Conservation (phyloP, 2,888 invertebrate species). For the Sepiola atlantica region DNA sequence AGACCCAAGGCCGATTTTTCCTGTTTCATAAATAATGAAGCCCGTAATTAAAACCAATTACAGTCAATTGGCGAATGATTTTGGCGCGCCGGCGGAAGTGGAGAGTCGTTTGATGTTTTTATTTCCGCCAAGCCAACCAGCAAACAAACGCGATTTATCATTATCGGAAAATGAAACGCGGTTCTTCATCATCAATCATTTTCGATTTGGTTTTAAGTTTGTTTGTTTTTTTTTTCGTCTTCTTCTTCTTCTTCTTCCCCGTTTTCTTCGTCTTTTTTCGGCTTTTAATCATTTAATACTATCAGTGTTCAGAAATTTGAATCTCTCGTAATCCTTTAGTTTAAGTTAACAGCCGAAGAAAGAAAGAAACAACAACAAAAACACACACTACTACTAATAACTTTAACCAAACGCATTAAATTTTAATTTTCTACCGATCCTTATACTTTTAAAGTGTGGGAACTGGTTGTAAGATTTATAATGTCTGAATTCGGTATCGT, state of each 20-base stretch:
- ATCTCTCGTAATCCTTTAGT: too few relatives aligned
- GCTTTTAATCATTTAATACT: neutral
- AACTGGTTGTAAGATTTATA: too few relatives aligned
- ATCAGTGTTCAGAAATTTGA: too few relatives aligned
- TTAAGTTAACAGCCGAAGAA: too few relatives aligned
- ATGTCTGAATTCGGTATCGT: too few relatives aligned
- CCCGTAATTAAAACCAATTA: slow-evolving; percentile 41
- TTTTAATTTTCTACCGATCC: too few relatives aligned
- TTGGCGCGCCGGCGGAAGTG: slow-evolving; percentile 36
- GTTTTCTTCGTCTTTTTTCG: neutral
- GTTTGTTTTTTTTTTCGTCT: neutral
- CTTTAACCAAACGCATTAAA: too few relatives aligned
- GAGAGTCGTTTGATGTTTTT: slow-evolving; percentile 15
- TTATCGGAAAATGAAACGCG: neutral
- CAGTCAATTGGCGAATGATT: neutral
- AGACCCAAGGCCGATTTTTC: slow-evolving; percentile 32
- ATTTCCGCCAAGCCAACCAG: neutral
- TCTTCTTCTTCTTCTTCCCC: neutral
- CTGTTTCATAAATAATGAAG: slow-evolving; percentile 38
- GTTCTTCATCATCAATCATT: neutral
- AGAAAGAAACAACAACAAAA: too few relatives aligned
- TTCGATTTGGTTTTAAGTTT: neutral
- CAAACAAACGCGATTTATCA: slow-evolving; percentile 12
- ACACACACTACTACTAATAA: too few relatives aligned
- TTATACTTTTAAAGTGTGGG: too few relatives aligned